Evolutionary conservation across 2,113 vertebrate species (phyloP).

Genomic region (Donacobius atricapilla): DNA sequence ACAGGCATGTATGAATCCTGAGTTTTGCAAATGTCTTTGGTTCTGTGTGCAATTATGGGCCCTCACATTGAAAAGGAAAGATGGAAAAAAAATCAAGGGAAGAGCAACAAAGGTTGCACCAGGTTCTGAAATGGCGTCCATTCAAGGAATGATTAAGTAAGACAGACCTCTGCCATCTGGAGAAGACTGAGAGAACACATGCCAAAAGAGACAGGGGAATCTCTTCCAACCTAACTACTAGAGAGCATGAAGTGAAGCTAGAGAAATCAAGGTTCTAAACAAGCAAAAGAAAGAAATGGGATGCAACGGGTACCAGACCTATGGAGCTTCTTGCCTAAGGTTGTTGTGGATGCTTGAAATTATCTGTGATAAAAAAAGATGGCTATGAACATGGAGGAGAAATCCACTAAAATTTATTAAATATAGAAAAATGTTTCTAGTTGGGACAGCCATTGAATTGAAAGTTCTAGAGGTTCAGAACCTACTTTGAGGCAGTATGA

Average conservation of each 20-base stretch:
- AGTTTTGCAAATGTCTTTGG: background rate
- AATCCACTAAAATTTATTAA: background rate
- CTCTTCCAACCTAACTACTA: background rate
- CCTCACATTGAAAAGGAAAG: background rate
- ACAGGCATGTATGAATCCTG: background rate
- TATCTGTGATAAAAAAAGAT: background rate
- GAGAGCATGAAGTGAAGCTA: background rate
- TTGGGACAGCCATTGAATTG: background rate
- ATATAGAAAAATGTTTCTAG: background rate
- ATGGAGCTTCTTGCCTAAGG: background rate
- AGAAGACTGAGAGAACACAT: background rate
- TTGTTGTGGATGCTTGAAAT: background rate
- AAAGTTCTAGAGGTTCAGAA: background rate
- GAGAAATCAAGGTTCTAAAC: background rate
- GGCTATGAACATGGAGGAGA: background rate
- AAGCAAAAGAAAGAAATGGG: background rate
- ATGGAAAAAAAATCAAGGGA: background rate
- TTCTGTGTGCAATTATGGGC: background rate
- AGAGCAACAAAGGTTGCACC: background rate
- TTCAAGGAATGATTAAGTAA: background rate
- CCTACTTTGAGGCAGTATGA: background rate
- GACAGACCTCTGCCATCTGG: background rate
- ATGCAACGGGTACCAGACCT: background rate
- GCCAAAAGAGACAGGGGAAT: background rate
- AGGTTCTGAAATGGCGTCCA: background rate